Conservation (phyloP, 2,113 vertebrate genomes). For the Zeus faber region DNA sequence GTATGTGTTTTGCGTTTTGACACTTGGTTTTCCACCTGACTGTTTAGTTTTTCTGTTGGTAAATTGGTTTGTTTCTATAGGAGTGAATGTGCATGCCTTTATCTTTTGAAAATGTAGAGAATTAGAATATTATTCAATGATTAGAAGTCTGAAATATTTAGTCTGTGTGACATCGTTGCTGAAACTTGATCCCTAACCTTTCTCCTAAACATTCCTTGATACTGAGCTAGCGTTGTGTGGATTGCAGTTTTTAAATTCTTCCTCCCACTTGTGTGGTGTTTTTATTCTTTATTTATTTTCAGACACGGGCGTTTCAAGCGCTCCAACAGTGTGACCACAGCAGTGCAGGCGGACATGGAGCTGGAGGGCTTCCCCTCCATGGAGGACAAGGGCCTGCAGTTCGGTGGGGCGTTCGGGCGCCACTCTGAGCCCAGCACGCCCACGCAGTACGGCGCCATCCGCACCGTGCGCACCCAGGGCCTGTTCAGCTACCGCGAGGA, state of each 20-base stretch:
- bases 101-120: too few relatives aligned
- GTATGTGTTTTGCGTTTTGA: too few relatives aligned
- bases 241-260: background rate
- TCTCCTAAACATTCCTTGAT: background rate
- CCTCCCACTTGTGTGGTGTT: background rate
- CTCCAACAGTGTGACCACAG: conserved; percentile 96
- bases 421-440: conserved; percentile 98
- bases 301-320: conserved; percentile 94
- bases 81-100: too few relatives aligned
- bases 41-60: too few relatives aligned
- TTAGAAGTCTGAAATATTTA: too few relatives aligned
- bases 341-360: conserved; percentile 95
- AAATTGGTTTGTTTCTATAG: too few relatives aligned
- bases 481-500: conserved; percentile 97
- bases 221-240: background rate
- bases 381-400: conserved; percentile 96
- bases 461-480: conserved; percentile 96
- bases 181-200: background rate
- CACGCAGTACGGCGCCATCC: conserved; percentile 90
- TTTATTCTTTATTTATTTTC: background rate
- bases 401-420: conserved; percentile 89
- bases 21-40: too few relatives aligned
- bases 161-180: too few relatives aligned
- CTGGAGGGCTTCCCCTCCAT: conserved; percentile 92
- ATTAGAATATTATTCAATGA: too few relatives aligned